Base-by-base conservation (phyloP, 2,888 invertebrate species). In the Cephalotes varians region DNA sequence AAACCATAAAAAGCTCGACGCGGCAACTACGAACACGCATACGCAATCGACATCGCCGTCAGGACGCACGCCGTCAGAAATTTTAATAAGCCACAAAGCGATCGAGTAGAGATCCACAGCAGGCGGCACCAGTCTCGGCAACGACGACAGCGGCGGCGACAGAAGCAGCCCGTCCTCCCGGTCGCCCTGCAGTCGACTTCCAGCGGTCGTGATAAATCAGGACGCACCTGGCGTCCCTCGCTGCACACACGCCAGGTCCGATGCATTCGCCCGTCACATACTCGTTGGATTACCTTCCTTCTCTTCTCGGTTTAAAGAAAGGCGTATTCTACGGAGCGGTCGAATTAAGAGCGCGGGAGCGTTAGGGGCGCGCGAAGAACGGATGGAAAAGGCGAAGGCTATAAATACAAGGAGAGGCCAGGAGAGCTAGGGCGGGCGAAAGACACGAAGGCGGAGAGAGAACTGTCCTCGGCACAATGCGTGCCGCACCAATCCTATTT, bases 401-500 rank as follows among this genome's bases (percentile, higher is more conserved):
- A 90, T 90, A 90, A 90, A 90, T 88, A 90, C 85, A 83, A 85
- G 79, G 54, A 64, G 60, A 72, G 40, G 56, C 25, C 40, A 37
- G 60, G 67, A 73, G 62, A 77, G 54, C 60, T 21, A 49, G 73
- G 31, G 82, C 12, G 18, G 65, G 64, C 64, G 69, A 79, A 73
- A 80, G 47, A 83, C 71, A 83, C 77, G 80, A 34, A 77, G 82
- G 84, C 60, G 83, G 82, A 83, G 85, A 84, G 5, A 47, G 51
- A 51, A 84, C 77, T 90, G 86, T 88, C 88, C 65, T 82, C 83
- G 83, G 85, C 85, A 90, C 91, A 93, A 92, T 91, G 91, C 91
- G 90, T 89, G 88, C 86, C 90, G 90, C 88, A 89, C 86, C 90
- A 90, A 90, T 92, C 92, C 94, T 94, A 94, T 94, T 94, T 94